Evolutionary conservation across 2,888 invertebrate genomes (phyloP), one percentile per base, ranked within the genome.

Genomic region (Synanthedon vespiformis): DNA sequence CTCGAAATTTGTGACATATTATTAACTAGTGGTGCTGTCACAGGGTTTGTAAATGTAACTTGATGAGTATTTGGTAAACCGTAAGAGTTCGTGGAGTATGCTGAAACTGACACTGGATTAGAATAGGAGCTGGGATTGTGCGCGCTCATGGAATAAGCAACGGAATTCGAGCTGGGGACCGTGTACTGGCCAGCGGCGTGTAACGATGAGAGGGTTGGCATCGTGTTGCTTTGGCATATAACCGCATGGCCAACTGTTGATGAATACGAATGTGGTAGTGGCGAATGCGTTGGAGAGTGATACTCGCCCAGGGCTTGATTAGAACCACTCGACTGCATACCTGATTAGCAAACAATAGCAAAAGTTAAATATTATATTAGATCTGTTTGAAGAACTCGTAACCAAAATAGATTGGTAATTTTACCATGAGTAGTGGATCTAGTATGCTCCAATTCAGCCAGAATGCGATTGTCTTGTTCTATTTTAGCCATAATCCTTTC

Each of bases 401-500:
- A 34, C 8, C 8, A 44, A 44, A 44, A 44, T 13, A 44, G 5
- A 4, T 44, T 3, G n/a, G 13, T 44, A 44, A 13, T 4, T 50
- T 50, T 70, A 91, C 91, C 90, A 74, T 91, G 87, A 51, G 90
- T 92, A 48, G 91, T 91, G 58, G 92, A 91, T 73, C 95, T 90
- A 63, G 93, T 92, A 77, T 95, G 95, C 77, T 97, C 96, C 71
- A 96, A 87, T 76, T 97, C 96, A 60, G 96, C 96, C 71, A 96
- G 89, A 68, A 96, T 94, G 67, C 94, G 90, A 86, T 94, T 94
- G 86, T 93, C 93, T 83, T 96, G 96, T 83, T 96, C 96, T 70
- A 97, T 95, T 89, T 96, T 96, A 63, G 96, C 96, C 94, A 97
- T 96, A 78, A 97, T 95, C 72, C 95, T 91, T 82, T 96, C 96